A percentile compares a stretch with the other conserved stretches of the same genome.
Conservation (phyloP, 2,113 vertebrate species). For the Cinclus mexicanus region DNA sequence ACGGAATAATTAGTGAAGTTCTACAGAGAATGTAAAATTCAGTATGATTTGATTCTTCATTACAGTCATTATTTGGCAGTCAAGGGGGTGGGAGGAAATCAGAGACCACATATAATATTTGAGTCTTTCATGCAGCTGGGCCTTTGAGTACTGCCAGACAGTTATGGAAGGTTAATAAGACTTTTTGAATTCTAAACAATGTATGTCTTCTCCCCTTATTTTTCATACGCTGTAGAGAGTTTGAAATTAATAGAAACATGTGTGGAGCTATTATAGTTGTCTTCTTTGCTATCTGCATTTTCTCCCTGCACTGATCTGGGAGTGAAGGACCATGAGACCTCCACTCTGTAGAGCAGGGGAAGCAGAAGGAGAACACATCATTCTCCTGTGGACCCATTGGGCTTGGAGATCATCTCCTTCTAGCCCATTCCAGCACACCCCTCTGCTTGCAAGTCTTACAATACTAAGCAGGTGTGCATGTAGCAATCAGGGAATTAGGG, state of each 20-base stretch:
- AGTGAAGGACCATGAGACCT: background rate
- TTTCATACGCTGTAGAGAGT: background rate
- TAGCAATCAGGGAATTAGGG: background rate
- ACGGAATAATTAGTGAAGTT: conserved; percentile 19
- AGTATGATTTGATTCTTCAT: background rate
- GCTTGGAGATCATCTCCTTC: background rate
- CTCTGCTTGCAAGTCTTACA: background rate
- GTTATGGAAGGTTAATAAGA: conserved; percentile 45
- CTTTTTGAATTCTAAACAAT: conserved; percentile 27
- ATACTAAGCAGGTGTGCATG: background rate
- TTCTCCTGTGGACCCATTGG: accelerated
- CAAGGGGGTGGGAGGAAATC: background rate
- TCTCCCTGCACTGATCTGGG: background rate
- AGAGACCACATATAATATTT: background rate
- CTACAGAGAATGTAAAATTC: background rate
- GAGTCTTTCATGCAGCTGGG: background rate
- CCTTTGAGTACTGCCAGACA: background rate
- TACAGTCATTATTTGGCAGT: background rate
- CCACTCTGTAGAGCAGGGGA: accelerated
- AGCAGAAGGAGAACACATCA: background rate
- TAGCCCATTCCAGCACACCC: background rate
- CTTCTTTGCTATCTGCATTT: background rate
- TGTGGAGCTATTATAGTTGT: conserved; percentile 2
- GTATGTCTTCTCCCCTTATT: background rate
- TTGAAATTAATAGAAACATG: conserved; percentile 30